Evolutionary conservation across 2,888 invertebrate genomes (phyloP), one percentile per base, ranked within the genome.

Genomic region (Crocallis elinguaria): DNA sequence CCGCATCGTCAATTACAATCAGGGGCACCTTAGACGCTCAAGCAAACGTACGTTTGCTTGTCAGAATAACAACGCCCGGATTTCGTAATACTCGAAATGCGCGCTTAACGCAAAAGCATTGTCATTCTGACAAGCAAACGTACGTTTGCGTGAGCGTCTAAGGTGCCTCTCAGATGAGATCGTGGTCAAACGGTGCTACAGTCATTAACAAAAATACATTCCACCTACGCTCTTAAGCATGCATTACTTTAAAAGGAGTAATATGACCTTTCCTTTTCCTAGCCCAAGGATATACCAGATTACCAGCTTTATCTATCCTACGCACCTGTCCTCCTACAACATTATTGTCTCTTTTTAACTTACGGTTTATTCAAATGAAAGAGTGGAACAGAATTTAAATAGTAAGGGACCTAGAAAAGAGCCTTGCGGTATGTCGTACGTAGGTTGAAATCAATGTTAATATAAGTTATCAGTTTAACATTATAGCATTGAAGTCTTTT

Each of bases 371-470:
- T 35, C 44, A 36, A 46, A 30, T 13, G 49, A 58, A 30, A 52
- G 68, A 73, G 64, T 72, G 63, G 62, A 69, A 74, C 57, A 60
- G 49, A 62, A 66, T 69, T 71, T 67, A 73, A 80, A 75, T 67
- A 72, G 63, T 62, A 58, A 58, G 66, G 77, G 77, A 70, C 71
- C 77, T 67, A 82, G 73, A 70, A 68, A 63, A 60, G 63, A 76
- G 59, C 82, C 85, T 85, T 84, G 83, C 45, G 68, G 78, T 57
- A 82, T 54, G 55, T 72, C 66, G 73, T 66, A n/a, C n/a, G 79
- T 82, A 74, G 81, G 84, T 53, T 66, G 75, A 50, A 25, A 32
- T 45, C 36, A 37, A 42, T 38, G 38, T 29, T 29, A 52, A 30
- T 29, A 33, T 13, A 36, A 19, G 23, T 11, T 33, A 23, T 9